phyloP scores from a whole-genome alignment of 2,888 invertebrate genomes.

The Anagyrus pseudococci region DNA sequence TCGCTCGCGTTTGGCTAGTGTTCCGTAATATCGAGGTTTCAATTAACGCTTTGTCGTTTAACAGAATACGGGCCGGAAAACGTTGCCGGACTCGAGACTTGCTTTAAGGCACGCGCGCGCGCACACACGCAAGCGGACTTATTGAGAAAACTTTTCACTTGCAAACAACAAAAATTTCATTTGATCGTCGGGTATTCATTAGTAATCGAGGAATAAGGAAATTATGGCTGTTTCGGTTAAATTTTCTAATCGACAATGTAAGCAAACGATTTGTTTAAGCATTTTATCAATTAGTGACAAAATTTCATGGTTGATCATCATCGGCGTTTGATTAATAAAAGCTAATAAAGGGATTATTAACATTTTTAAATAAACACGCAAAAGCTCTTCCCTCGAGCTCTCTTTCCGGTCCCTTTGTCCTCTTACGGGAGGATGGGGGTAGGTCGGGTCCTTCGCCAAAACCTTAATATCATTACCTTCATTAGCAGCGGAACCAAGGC shows the following conservation, averaged over 20 bases:
- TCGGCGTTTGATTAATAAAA: not conserved
- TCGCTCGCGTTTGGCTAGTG: slow-evolving; percentile 23
- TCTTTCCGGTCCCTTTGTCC: slow-evolving; percentile 48
- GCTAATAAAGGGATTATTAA: not conserved
- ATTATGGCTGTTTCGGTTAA: too few relatives aligned
- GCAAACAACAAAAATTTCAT: too few relatives aligned
- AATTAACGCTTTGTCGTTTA: slow-evolving; percentile 51
- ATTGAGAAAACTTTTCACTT: too few relatives aligned
- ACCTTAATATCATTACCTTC: slow-evolving; percentile 61
- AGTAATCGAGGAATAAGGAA: too few relatives aligned
- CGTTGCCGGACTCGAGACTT: too few relatives aligned
- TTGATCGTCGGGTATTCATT: too few relatives aligned
- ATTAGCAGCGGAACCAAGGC: slow-evolving; percentile 54
- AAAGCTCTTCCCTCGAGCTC: slow-evolving; percentile 28
- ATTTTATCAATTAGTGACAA: too few relatives aligned
- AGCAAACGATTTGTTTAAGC: too few relatives aligned
- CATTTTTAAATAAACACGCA: slow-evolving; percentile 18
- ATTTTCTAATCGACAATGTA: too few relatives aligned
- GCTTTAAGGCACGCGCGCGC: slow-evolving; percentile 8
- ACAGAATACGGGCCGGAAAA: slow-evolving; percentile 26
- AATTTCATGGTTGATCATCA: too few relatives aligned
- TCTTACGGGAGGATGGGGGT: too few relatives aligned
- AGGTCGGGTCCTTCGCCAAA: slow-evolving; percentile 48
- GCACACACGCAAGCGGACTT: too few relatives aligned
- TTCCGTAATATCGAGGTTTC: slow-evolving; percentile 49